Evolutionary conservation across 2,113 vertebrate species (phyloP), one percentile per base, ranked within the genome.

Genomic region (Sinocyclocheilus maitianheensis): DNA sequence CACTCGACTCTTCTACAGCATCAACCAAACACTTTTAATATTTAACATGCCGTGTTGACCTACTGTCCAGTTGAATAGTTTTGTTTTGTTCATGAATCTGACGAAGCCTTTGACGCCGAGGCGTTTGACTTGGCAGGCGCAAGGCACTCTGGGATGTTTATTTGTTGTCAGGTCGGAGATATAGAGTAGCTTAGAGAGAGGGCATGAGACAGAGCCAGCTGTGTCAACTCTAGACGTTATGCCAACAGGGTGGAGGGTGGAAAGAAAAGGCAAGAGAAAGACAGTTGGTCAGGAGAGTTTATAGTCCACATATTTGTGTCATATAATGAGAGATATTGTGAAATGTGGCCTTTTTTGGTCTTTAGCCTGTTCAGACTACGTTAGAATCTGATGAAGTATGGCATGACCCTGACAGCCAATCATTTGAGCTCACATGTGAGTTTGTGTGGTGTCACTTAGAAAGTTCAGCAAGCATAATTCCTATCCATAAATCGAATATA

Each of bases 111-210:
- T 94, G 92, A 92, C 94, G 76, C 74, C 75, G 51, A 87, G 81
- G 89, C 92, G 84, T 92, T 95, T 94, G 86, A 55, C 84, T 95
- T 95, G 95, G 94, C 92, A 84, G 77, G 65, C 88, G 11, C 81
- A 20, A 58, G 88, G 83, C 30, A 71, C 75, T 91, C 82, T 87
- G 87, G 78, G 78, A 55, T 93, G 86, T 95, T 95, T 95, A 93
- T 92, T 95, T 95, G 91, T 95, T 95, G 91, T 95, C 92, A 92
- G 77, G 89, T 94, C 89, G 87, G 90, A 92, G 92, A 89, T 94
- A 92, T 48, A 88, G 94, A 92, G 91, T 93, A 84, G 74, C 74
- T 77, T 26, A 53, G 40, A 77, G 90, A 88, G 89, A 53, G 86
- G 90, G 80, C 81, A 77, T 87, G 48, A 91, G 90, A 89, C 88